Evolutionary conservation across 2,113 vertebrate species (phyloP).

Genomic region (Vicugna pacos): DNA sequence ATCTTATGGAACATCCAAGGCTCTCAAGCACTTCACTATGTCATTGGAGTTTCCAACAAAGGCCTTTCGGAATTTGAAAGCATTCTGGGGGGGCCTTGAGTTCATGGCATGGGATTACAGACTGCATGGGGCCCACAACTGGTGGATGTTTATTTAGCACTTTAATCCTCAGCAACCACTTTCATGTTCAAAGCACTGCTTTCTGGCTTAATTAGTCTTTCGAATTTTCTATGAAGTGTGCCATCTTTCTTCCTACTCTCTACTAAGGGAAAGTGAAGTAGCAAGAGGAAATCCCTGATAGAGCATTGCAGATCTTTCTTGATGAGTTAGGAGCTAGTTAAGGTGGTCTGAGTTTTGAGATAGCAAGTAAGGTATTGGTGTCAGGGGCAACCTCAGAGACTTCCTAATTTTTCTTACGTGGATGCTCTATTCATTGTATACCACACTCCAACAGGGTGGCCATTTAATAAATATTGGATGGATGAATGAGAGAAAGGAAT

Average conservation of each 20-base stretch:
- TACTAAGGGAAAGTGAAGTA: constrained; percentile 25
- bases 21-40: neutral
- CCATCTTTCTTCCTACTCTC: neutral
- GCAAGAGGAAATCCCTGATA: constrained; percentile 14
- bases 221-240: constrained; percentile 36
- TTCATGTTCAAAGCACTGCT: constrained; percentile 53
- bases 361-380: neutral
- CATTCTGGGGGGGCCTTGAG: neutral
- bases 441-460: neutral
- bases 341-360: neutral
- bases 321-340: constrained; percentile 17
- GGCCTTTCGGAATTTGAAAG: neutral
- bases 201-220: constrained; percentile 57
- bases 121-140: neutral
- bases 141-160: neutral
- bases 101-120: neutral
- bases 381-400: neutral
- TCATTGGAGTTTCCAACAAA: constrained; percentile 34
- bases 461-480: neutral
- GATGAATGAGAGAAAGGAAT: neutral
- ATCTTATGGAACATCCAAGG: neutral
- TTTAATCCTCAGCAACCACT: constrained; percentile 16
- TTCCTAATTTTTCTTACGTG: neutral
- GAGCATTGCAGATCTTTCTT: neutral
- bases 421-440: neutral